These are phyloP conservation scores for Porites rus DNA, from an alignment of 92 coral and sea anemone species.

Conservation along the genomic window DNA sequence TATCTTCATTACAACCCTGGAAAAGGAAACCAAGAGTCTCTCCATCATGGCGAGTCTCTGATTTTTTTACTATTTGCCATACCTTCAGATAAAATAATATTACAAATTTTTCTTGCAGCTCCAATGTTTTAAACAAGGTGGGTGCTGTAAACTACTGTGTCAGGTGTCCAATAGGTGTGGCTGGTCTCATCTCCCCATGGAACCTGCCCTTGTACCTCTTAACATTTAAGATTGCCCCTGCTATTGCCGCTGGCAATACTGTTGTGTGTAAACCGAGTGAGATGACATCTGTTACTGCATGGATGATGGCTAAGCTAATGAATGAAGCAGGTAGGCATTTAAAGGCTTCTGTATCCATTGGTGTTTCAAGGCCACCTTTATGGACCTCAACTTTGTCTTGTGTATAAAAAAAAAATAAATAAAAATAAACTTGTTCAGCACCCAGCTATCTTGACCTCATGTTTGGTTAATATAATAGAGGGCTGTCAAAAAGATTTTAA, in stretches of 20 bases:
- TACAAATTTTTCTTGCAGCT: constrained; percentile 30
- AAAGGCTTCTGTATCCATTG: too few relatives aligned
- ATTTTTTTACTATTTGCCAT: background rate
- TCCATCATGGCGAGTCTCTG: too few relatives aligned
- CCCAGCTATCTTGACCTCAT: too few relatives aligned
- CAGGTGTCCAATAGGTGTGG: constrained; percentile 78
- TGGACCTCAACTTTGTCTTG: too few relatives aligned
- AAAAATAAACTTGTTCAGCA: too few relatives aligned
- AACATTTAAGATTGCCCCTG: constrained; percentile 91
- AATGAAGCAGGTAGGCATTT: constrained; percentile 76
- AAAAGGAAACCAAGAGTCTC: too few relatives aligned
- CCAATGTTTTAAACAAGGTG: constrained; percentile 58
- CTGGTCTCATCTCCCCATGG: constrained; percentile 90
- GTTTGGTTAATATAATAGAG: too few relatives aligned
- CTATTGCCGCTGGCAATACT: constrained; percentile 86
- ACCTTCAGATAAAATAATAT: background rate
- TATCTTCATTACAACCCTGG: too few relatives aligned
- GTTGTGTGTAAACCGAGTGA: constrained; percentile 96
- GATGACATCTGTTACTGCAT: constrained; percentile 91
- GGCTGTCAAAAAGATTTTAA: too few relatives aligned
- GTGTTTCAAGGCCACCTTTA: too few relatives aligned
- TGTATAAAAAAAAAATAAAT: too few relatives aligned
- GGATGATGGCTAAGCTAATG: constrained; percentile 82
- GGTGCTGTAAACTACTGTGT: constrained; percentile 79
- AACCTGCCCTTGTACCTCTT: constrained; percentile 84